These are phyloP conservation scores for Apocheima hispidaria DNA, from an alignment of 2,888 invertebrate genomes.

Conservation along the genomic window DNA sequence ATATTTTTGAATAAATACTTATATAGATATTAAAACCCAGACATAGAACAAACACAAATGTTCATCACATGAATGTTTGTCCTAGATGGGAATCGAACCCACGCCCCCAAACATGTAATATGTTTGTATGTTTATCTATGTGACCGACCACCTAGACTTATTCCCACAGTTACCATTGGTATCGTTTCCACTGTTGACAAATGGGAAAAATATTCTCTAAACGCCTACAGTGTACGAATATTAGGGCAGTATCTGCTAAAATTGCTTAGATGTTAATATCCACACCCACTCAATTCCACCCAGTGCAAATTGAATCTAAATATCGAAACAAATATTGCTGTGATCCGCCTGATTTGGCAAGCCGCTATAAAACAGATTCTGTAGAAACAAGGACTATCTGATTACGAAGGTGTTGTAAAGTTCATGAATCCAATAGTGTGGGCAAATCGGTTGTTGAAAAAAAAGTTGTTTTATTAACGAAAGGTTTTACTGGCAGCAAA, in stretches of 20 bases:
- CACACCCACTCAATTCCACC: slow-evolving; percentile 26
- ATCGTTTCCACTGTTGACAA: no score
- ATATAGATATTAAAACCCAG: no score
- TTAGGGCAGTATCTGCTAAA: not conserved
- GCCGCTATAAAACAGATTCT: slow-evolving; percentile 20
- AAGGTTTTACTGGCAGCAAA: not conserved
- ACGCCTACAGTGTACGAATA: no score
- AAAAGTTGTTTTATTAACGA: not conserved
- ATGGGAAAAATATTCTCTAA: no score
- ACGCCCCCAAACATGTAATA: no score
- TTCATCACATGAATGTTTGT: no score
- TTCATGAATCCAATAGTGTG: slow-evolving; percentile 17
- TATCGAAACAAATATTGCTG: slow-evolving; percentile 28
- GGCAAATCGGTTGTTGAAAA: not conserved
- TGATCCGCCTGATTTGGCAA: slow-evolving; percentile 27
- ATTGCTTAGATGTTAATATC: not conserved
- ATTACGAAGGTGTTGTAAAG: slow-evolving; percentile 27
- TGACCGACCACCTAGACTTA: no score
- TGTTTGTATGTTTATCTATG: no score
- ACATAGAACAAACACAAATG: no score
- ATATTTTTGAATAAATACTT: no score
- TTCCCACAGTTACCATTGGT: no score
- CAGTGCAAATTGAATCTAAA: slow-evolving; percentile 29
- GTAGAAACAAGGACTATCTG: slow-evolving; percentile 32
- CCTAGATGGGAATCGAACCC: no score